These are phyloP conservation scores for Oscheius onirici DNA, from an alignment of 2,888 invertebrate species.

Conservation along the genomic window DNA sequence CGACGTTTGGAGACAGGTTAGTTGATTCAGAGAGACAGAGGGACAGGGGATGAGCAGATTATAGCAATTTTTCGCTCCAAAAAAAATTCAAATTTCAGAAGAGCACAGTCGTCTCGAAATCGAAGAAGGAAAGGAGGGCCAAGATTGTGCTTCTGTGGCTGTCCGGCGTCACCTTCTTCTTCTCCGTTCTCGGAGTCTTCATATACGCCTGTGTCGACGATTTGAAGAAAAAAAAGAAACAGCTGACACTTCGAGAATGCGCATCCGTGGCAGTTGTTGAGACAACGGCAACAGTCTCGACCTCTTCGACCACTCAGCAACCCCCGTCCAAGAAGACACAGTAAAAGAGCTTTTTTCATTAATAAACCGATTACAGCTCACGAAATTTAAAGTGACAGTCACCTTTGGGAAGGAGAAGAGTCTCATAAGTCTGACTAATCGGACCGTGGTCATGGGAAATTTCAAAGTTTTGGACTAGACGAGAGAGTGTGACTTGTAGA, in stretches of 20 bases:
- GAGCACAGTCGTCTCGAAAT: not conserved
- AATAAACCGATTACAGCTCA: not conserved
- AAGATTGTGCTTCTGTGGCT: not conserved
- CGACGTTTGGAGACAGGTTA: not conserved
- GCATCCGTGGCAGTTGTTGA: not conserved
- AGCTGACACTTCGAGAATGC: not conserved
- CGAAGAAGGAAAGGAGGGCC: not conserved
- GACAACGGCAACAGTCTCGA: too few relatives aligned
- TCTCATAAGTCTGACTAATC: conserved; percentile 74
- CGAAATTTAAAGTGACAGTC: conserved; percentile 57
- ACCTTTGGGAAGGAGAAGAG: conserved; percentile 75
- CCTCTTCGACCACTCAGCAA: not conserved
- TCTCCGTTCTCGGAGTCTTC: too few relatives aligned
- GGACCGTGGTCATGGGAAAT: conserved; percentile 72
- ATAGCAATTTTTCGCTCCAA: not conserved
- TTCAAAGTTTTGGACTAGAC: conserved; percentile 74
- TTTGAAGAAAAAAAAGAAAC: not conserved
- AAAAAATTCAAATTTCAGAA: not conserved
- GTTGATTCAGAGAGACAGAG: not conserved
- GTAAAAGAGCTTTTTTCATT: not conserved
- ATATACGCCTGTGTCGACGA: not conserved
- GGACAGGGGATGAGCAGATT: not conserved
- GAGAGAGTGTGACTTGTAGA: conserved; percentile 74
- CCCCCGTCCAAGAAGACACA: not conserved
- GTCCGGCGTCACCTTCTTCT: not conserved